A percentile compares a stretch with the other conserved stretches of the same genome.
These are phyloP conservation scores for Liasis olivaceus DNA, from an alignment of 2,797 vertebrate genomes.

Conservation along the genomic window DNA sequence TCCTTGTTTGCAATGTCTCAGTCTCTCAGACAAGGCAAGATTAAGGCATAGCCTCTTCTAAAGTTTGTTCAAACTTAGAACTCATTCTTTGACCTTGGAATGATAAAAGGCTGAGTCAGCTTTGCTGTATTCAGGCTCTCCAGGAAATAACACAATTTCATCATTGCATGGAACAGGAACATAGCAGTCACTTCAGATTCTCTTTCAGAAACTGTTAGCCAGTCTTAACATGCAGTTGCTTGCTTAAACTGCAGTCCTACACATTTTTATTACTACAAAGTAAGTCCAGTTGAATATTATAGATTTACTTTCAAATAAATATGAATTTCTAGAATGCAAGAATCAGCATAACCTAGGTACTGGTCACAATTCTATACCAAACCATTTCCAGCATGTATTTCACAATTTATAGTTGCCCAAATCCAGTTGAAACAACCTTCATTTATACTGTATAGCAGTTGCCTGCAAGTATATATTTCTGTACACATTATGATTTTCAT, in stretches of 20 bases:
- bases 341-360: background rate
- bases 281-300: background rate
- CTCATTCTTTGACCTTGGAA: slow-evolving; percentile 56
- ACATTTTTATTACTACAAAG: background rate
- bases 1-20: slow-evolving; percentile 44
- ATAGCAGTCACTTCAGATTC: background rate
- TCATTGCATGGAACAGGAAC: slow-evolving; percentile 3
- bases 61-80: slow-evolving; percentile 12
- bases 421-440: background rate
- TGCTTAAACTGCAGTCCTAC: background rate
- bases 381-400: background rate
- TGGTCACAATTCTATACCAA: background rate
- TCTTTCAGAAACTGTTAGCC: background rate
- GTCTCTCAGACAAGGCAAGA: slow-evolving; percentile 31
- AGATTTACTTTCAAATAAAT: background rate
- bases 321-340: background rate
- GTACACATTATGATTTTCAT: background rate
- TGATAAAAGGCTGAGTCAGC: slow-evolving; percentile 60
- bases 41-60: slow-evolving; percentile 13
- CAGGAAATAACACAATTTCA: slow-evolving; percentile 36
- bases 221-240: background rate
- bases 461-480: background rate
- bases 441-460: background rate
- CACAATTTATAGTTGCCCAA: background rate
- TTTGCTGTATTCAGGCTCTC: slow-evolving; percentile 33